Evolutionary conservation across 2,888 invertebrate species (phyloP).

Genomic region (Agrochola litura): DNA sequence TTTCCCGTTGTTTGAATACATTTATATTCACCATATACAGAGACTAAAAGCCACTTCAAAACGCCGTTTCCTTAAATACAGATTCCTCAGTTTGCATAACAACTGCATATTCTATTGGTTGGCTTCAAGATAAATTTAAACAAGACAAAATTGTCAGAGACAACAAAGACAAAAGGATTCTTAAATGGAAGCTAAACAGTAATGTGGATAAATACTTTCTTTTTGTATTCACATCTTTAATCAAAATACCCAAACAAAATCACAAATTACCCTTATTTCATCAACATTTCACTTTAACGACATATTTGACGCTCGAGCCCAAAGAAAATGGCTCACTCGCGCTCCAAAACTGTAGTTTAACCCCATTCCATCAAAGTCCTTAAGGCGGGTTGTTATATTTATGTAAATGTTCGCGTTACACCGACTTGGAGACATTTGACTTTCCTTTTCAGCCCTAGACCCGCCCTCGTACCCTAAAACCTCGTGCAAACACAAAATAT

Average conservation of each 20-base stretch:
- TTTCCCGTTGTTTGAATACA: slow-evolving; percentile 13
- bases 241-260: slow-evolving; percentile 42
- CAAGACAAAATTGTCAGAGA: background rate
- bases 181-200: background rate
- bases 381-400: slow-evolving; percentile 60
- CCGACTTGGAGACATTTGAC: slow-evolving; percentile 58
- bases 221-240: slow-evolving; percentile 36
- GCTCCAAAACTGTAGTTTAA: slow-evolving; percentile 58
- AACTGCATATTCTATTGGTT: background rate
- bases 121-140: too few species aligned
- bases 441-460: slow-evolving; percentile 35
- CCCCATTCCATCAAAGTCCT: slow-evolving; percentile 59
- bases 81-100: slow-evolving; percentile 17
- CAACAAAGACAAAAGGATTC: slow-evolving; percentile 14
- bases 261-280: slow-evolving; percentile 47
- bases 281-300: slow-evolving; percentile 51
- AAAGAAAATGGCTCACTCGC: slow-evolving; percentile 45
- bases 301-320: slow-evolving; percentile 35
- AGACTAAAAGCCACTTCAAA: background rate
- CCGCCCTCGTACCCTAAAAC: slow-evolving; percentile 24
- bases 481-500: slow-evolving; percentile 44
- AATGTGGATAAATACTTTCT: background rate
- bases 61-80: background rate
- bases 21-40: background rate
- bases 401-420: slow-evolving; percentile 59